phyloP scores from a whole-genome alignment of 2,888 invertebrate species.

The Platycheirus rosarum region DNA sequence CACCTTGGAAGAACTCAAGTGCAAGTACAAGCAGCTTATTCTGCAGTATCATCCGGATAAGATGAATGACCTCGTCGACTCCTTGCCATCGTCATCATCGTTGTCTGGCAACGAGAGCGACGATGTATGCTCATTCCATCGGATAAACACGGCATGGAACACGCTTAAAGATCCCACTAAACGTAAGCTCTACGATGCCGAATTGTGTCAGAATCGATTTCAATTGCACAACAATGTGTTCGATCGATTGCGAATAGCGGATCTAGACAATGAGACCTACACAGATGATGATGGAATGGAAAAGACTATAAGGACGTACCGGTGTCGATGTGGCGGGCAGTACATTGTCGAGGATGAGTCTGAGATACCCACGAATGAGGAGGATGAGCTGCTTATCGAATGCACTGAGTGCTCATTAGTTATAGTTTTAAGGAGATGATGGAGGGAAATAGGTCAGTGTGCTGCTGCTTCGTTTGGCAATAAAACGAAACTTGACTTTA shows the following conservation, averaged over 20 bases:
- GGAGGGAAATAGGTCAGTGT: constrained; percentile 51
- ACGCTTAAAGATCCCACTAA: constrained; percentile 85
- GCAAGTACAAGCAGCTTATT: constrained; percentile 81
- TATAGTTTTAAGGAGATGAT: constrained; percentile 82
- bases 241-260: constrained; percentile 81
- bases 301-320: constrained; percentile 81
- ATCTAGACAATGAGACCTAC: constrained; percentile 84
- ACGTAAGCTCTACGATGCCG: constrained; percentile 87
- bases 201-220: constrained; percentile 85
- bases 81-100: constrained; percentile 45
- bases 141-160: constrained; percentile 89
- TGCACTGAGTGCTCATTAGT: constrained; percentile 90
- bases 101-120: constrained; percentile 59
- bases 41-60: constrained; percentile 82
- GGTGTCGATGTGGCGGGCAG: constrained; percentile 88
- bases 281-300: constrained; percentile 48
- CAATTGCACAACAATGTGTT: constrained; percentile 85
- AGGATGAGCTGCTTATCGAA: constrained; percentile 84
- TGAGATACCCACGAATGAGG: constrained; percentile 60
- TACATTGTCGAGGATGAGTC: constrained; percentile 79
- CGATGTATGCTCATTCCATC: constrained; percentile 80
- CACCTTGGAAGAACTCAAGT: constrained; percentile 79
- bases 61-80: constrained; percentile 73
- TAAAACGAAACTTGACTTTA: constrained; percentile 56
- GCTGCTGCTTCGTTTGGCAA: constrained; percentile 28